Evolutionary conservation across 2,888 invertebrate species (phyloP).

Genomic region (Eupithecia pulchellata): DNA sequence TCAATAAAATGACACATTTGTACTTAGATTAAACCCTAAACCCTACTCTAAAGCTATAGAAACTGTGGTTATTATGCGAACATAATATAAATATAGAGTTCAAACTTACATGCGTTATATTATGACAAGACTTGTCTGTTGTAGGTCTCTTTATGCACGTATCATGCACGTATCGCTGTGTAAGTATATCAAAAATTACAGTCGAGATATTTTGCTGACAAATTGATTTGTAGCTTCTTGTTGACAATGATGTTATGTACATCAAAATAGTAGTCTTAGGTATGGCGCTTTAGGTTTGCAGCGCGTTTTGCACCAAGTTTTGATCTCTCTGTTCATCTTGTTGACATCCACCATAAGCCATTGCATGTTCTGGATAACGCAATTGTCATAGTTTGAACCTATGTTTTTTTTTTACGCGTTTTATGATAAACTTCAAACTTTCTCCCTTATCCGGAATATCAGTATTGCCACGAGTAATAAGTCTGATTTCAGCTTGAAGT

Average conservation of each 20-base stretch:
- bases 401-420: slow-evolving; percentile 7
- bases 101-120: background rate
- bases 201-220: background rate
- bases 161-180: background rate
- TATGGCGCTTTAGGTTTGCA: background rate
- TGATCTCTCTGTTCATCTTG: background rate
- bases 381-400: slow-evolving; percentile 14
- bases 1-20: slow-evolving; percentile 28
- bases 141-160: background rate
- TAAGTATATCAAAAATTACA: background rate
- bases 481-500: background rate
- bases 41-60: slow-evolving; percentile 1
- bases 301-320: background rate
- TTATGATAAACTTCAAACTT: background rate
- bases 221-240: background rate
- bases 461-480: background rate
- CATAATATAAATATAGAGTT: slow-evolving; percentile 24
- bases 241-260: background rate
- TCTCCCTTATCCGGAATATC: background rate
- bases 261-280: background rate
- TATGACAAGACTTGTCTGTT: background rate
- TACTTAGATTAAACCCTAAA: slow-evolving; percentile 22
- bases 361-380: too few species aligned
- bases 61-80: slow-evolving; percentile 14
- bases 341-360: background rate